Conservation (phyloP, 2,113 vertebrate genomes). For the Forbesichthys papilliferus region DNA sequence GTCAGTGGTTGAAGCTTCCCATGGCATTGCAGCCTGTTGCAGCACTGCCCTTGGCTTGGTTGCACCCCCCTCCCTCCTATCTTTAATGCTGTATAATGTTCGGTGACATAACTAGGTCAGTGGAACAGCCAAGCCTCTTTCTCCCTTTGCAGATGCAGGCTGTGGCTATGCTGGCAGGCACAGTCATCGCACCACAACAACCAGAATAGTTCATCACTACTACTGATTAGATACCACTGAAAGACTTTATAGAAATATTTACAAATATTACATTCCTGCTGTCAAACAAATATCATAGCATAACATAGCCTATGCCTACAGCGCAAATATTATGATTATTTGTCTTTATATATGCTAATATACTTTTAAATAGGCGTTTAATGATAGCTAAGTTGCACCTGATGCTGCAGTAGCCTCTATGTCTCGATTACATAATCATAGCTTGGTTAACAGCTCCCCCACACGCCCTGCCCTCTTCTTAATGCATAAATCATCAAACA, state of each 20-base stretch:
- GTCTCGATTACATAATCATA: conserved; percentile 65
- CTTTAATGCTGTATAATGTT: conserved; percentile 66
- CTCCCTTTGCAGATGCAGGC: conserved; percentile 58
- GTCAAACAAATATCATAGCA: neutral
- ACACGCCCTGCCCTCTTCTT: conserved; percentile 49
- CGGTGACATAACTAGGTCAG: conserved; percentile 82
- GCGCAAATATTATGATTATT: neutral
- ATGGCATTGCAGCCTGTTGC: conserved; percentile 28
- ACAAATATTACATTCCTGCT: neutral
- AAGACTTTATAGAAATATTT: no score
- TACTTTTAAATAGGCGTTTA: neutral
- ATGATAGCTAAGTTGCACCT: neutral
- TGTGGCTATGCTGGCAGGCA: conserved; percentile 67
- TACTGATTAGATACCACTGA: no score
- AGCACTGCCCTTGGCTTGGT: conserved; percentile 38
- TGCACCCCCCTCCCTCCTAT: conserved; percentile 46
- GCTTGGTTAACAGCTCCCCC: conserved; percentile 52
- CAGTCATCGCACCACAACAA: conserved; percentile 16
- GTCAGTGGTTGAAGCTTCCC: conserved; percentile 20
- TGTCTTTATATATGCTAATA: neutral
- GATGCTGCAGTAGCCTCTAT: conserved; percentile 1
- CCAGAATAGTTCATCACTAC: neutral
- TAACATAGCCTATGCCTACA: neutral
- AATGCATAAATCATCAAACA: conserved; percentile 71
- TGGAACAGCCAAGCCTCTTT: conserved; percentile 69